Conservation (phyloP, 2,888 invertebrate species). For the Phortica okadai region DNA sequence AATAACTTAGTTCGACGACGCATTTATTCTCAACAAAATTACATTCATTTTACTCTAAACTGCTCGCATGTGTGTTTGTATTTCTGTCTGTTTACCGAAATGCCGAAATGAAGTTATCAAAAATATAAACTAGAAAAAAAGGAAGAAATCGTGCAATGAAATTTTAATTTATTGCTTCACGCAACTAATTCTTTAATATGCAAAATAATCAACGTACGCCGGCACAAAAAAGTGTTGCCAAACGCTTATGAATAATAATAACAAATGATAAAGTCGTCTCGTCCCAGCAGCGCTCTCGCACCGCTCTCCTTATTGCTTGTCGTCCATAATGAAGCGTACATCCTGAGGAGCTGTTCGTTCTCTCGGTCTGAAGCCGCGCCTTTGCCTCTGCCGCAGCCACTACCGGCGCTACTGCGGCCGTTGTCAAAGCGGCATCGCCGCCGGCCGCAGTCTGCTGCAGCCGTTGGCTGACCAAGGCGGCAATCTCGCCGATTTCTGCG, state of each 20-base stretch:
- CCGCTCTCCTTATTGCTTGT: not conserved
- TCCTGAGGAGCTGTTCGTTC: constrained; percentile 18
- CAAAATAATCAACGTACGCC: constrained; percentile 55
- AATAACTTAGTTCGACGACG: not conserved
- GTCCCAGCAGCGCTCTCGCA: not conserved
- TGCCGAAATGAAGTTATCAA: constrained; percentile 63
- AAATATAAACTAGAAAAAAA: not conserved
- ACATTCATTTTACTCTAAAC: too few relatives aligned
- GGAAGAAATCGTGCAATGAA: constrained; percentile 4
- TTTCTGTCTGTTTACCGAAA: not conserved
- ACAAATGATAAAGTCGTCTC: constrained; percentile 24
- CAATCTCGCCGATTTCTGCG: constrained; percentile 68
- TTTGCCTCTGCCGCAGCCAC: constrained; percentile 48
- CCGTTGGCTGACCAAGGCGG: constrained; percentile 45
- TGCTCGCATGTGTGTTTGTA: too few relatives aligned
- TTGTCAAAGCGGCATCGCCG: constrained; percentile 16
- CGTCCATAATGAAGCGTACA: constrained; percentile 39
- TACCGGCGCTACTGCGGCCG: constrained; percentile 47
- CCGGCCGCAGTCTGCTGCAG: constrained; percentile 36
- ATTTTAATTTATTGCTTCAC: constrained; percentile 66
- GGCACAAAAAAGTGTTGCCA: not conserved
- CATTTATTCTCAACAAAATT: too few relatives aligned
- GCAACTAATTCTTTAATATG: constrained; percentile 72
- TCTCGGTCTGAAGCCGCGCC: constrained; percentile 25
- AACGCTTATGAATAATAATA: constrained; percentile 15